Evolutionary conservation across 2,797 vertebrate species (phyloP).

Genomic region (Scarus forsteni): DNA sequence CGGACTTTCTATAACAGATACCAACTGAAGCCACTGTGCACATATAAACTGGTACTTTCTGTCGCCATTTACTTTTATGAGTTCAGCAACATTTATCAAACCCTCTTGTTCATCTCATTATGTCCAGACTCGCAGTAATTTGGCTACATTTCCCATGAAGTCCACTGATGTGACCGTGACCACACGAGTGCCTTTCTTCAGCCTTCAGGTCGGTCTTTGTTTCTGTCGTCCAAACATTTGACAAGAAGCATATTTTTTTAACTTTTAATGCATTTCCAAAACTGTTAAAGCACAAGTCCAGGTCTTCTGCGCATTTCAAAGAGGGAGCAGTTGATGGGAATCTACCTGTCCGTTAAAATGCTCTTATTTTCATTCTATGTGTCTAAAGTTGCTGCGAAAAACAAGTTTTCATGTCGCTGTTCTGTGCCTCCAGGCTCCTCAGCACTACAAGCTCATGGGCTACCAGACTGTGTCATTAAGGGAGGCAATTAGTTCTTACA

Average conservation of each 20-base stretch:
- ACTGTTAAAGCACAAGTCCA: too few relatives aligned
- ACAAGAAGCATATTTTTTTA: too few relatives aligned
- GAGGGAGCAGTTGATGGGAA: too few relatives aligned
- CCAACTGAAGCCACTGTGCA: neutral
- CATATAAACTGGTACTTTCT: too few relatives aligned
- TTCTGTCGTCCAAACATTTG: too few relatives aligned
- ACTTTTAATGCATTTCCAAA: too few relatives aligned
- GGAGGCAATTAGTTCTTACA: slow-evolving; percentile 68
- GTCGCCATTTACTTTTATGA: too few relatives aligned
- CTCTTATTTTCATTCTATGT: too few relatives aligned
- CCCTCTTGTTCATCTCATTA: slow-evolving; percentile 38
- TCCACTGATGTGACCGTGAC: slow-evolving; percentile 61
- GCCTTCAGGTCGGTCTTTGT: slow-evolving; percentile 73
- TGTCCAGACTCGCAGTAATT: slow-evolving; percentile 61
- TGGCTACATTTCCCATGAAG: slow-evolving; percentile 61
- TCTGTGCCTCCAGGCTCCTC: slow-evolving; percentile 75
- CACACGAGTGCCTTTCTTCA: slow-evolving; percentile 73
- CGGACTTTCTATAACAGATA: slow-evolving; percentile 31
- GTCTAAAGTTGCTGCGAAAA: neutral
- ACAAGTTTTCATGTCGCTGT: neutral
- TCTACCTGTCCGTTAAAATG: too few relatives aligned
- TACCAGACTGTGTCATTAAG: slow-evolving; percentile 72
- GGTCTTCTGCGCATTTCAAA: too few relatives aligned
- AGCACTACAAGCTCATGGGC: slow-evolving; percentile 77
- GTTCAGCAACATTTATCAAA: too few relatives aligned